Conservation (phyloP, 2,113 vertebrate genomes). For the Pachypanchax playfairii region DNA sequence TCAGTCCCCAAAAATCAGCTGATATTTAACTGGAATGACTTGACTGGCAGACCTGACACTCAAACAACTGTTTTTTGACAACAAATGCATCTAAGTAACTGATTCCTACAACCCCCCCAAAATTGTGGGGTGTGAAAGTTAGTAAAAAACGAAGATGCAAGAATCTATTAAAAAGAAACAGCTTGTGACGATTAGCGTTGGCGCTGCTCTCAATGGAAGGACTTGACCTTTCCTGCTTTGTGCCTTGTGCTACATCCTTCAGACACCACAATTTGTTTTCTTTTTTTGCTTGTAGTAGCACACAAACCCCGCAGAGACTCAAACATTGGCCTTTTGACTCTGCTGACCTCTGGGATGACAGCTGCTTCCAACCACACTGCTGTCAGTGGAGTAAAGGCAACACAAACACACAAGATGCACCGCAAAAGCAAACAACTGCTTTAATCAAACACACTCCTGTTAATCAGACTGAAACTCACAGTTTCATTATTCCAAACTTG, state of each 20-base stretch:
- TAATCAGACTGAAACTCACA: constrained; percentile 16
- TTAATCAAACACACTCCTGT: not conserved
- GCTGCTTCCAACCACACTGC: constrained; percentile 49
- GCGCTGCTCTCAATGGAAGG: not conserved
- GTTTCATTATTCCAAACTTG: constrained; percentile 31
- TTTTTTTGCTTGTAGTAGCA: not conserved
- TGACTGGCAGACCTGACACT: too few species aligned
- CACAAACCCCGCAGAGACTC: constrained; percentile 9
- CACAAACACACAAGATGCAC: constrained; percentile 25
- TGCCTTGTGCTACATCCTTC: not conserved
- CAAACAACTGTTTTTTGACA: too few species aligned
- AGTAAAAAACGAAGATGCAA: too few species aligned
- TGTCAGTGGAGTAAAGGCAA: constrained; percentile 60
- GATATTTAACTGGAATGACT: too few species aligned
- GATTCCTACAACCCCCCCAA: too few species aligned
- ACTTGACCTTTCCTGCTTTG: not conserved
- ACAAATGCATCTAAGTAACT: too few species aligned
- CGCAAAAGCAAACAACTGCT: not conserved
- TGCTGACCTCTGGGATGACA: constrained; percentile 56
- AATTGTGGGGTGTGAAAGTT: too few species aligned
- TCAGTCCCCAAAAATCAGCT: too few species aligned
- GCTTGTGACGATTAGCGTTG: not conserved
- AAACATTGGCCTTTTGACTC: constrained; percentile 41
- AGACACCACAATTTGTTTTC: not conserved
- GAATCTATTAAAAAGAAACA: not conserved